Conservation (phyloP, 2,888 invertebrate species). For the Oasisia sp. region DNA sequence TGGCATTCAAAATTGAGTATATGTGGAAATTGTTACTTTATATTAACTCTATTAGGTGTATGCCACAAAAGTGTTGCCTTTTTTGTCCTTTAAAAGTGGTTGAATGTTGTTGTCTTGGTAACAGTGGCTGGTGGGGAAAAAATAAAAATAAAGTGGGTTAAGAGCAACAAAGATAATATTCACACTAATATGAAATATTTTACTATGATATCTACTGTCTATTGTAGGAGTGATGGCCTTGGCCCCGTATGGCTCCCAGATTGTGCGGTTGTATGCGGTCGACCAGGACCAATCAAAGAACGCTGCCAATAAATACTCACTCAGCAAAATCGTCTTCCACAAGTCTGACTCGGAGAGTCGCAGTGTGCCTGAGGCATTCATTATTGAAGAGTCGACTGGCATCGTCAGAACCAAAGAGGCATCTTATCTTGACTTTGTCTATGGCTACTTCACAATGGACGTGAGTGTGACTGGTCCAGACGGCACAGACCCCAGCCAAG, state of each 20-base stretch:
- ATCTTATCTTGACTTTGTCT: constrained; percentile 22
- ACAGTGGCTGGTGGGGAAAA: not conserved
- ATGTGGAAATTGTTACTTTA: too few species aligned
- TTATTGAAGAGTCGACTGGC: not conserved
- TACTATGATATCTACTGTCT: not conserved
- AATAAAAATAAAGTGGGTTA: too few species aligned
- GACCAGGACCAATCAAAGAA: not conserved
- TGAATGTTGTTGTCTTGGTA: not conserved
- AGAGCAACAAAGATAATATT: too few species aligned
- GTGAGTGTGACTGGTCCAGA: constrained; percentile 19
- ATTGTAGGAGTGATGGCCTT: not conserved
- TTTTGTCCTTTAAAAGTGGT: not conserved
- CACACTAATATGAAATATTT: too few species aligned
- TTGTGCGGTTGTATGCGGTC: constrained; percentile 17
- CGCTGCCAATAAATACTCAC: not conserved
- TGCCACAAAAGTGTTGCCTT: too few species aligned
- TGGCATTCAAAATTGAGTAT: too few species aligned
- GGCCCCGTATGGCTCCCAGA: not conserved
- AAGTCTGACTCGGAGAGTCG: not conserved
- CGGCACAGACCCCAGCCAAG: not conserved
- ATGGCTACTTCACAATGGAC: constrained; percentile 25
- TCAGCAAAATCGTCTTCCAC: not conserved
- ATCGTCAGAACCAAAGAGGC: not conserved
- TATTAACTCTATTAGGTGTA: too few species aligned
- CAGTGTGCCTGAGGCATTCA: not conserved